Conservation (phyloP, 2,888 invertebrate species). For the Argyra leucocephala region DNA sequence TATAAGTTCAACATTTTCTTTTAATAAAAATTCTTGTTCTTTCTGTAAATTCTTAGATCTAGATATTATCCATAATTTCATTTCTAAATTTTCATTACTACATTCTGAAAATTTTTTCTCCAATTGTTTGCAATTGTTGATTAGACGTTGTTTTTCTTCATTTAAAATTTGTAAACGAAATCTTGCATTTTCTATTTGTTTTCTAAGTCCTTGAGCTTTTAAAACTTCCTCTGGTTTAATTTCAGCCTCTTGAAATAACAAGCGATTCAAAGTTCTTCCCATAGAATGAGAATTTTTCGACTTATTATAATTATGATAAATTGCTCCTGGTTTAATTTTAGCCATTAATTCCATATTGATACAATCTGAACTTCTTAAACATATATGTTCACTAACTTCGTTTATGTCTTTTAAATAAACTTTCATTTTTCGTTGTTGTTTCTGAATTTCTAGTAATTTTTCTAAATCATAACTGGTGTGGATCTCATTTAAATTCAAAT, state of each 20-base stretch:
- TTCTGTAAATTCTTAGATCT: conserved; percentile 57
- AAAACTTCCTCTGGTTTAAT: conserved; percentile 36
- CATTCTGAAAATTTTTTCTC: conserved; percentile 55
- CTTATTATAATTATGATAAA: conserved; percentile 30
- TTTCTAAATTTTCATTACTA: conserved; percentile 59
- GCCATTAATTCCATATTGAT: conserved; percentile 29
- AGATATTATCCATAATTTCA: conserved; percentile 59
- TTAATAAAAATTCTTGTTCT: conserved; percentile 54
- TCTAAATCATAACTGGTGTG: conserved; percentile 63
- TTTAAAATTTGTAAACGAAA: conserved; percentile 60
- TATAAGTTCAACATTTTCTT: conserved; percentile 51
- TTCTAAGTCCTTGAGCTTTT: conserved; percentile 38
- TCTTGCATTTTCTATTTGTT: conserved; percentile 55
- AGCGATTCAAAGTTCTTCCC: conserved; percentile 37
- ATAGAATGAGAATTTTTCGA: conserved; percentile 34
- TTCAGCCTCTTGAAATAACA: conserved; percentile 33
- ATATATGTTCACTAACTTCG: conserved; percentile 45
- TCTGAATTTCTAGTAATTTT: conserved; percentile 60
- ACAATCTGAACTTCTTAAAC: conserved; percentile 43
- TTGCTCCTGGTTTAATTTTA: conserved; percentile 25
- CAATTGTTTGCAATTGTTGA: conserved; percentile 52
- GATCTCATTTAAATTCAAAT: conserved; percentile 53
- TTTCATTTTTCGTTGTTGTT: conserved; percentile 61
- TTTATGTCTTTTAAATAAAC: conserved; percentile 56
- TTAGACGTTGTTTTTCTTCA: conserved; percentile 59